These are phyloP conservation scores for Colossoma macropomum DNA, from an alignment of 2,113 vertebrate species.

Conservation along the genomic window DNA sequence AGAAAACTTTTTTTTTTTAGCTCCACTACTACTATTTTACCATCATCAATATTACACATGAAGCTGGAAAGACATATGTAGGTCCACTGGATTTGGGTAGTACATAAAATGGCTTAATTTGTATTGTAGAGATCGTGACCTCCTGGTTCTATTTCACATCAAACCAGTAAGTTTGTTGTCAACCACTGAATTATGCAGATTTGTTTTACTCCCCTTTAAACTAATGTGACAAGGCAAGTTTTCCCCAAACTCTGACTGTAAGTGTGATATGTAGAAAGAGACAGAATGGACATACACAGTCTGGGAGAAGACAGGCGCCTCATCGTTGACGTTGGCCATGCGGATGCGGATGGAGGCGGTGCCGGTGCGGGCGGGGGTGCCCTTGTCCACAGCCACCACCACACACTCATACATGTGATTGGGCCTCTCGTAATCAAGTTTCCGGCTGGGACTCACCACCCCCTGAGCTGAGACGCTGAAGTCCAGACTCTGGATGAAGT, in stretches of 20 bases:
- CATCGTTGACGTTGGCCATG: constrained; percentile 85
- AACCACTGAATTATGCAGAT: too few species aligned
- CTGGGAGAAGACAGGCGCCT: constrained; percentile 87
- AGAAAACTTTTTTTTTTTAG: too few species aligned
- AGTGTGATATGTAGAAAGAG: background rate
- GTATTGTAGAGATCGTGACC: too few species aligned
- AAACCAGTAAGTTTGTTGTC: too few species aligned
- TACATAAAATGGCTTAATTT: too few species aligned
- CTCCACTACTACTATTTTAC: too few species aligned
- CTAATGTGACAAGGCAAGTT: background rate
- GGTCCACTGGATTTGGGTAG: too few species aligned
- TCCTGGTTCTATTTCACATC: too few species aligned
- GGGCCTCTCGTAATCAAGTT: constrained; percentile 85
- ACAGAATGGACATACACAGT: constrained; percentile 70
- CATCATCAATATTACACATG: too few species aligned
- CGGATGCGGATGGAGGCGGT: constrained; percentile 84
- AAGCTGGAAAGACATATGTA: too few species aligned
- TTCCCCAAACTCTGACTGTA: background rate
- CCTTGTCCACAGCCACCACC: constrained; percentile 86
- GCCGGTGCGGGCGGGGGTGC: constrained; percentile 83
- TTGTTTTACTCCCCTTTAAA: too few species aligned
- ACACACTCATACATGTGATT: constrained; percentile 90
- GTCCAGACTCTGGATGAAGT: constrained; percentile 83
- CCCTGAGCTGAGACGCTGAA: constrained; percentile 84
- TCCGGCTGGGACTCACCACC: constrained; percentile 80